Conservation (phyloP, 92 coral and sea anemone genomes). For the Zoanthus sociatus region DNA sequence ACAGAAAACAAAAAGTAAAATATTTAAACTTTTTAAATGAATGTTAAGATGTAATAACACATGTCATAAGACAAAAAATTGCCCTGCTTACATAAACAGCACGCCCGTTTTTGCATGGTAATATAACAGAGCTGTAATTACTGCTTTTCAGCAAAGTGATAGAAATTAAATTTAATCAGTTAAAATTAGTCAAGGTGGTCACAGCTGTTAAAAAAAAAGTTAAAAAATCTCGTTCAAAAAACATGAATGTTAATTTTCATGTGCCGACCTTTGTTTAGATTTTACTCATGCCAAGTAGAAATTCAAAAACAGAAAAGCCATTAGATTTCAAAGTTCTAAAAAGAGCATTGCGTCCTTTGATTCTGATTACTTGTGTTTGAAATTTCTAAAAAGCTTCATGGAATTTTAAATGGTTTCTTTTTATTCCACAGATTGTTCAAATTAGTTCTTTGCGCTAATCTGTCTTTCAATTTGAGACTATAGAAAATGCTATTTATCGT, state of each 20-base stretch:
- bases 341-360: conserved; percentile 3
- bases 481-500: not conserved
- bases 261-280: not conserved
- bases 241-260: conserved; percentile 19
- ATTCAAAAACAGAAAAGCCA: not conserved
- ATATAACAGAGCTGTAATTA: conserved; percentile 55
- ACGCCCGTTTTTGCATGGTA: conserved; percentile 60
- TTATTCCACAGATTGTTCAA: not conserved
- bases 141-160: conserved; percentile 67
- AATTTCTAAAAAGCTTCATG: not conserved
- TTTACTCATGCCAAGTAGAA: not conserved
- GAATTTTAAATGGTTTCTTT: not conserved
- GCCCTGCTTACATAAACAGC: conserved; percentile 63
- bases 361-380: not conserved
- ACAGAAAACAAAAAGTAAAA: conserved; percentile 10
- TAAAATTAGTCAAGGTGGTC: conserved; percentile 72
- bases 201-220: conserved; percentile 70
- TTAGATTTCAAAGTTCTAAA: not conserved
- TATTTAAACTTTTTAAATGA: not conserved
- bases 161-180: conserved; percentile 80
- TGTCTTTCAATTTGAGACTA: not conserved
- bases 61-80: conserved; percentile 22
- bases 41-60: conserved; percentile 18
- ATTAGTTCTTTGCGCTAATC: not conserved
- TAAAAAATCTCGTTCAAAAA: conserved; percentile 15